Evolutionary conservation across 2,888 invertebrate species (phyloP).

Genomic region (Phania funesta): DNA sequence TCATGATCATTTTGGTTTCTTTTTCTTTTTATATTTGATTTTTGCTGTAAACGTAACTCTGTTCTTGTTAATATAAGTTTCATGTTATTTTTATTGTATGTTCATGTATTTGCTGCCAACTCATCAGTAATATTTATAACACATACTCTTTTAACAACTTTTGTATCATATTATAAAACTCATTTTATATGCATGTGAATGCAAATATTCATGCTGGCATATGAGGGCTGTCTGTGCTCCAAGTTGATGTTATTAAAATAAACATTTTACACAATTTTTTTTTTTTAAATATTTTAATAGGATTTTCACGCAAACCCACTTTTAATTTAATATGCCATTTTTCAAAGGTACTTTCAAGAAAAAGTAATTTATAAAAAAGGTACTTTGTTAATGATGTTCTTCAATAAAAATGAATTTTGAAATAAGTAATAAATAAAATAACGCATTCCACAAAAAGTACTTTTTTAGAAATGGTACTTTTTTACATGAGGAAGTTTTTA

Average conservation of each 20-base stretch:
- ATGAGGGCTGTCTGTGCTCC: neutral
- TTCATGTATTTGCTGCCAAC: conserved; percentile 35
- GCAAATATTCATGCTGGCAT: neutral
- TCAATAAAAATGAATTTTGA: too few species aligned
- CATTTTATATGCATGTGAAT: neutral
- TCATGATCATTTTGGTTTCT: neutral
- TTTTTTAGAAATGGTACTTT: too few species aligned
- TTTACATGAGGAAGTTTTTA: too few species aligned
- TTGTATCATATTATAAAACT: conserved; percentile 21
- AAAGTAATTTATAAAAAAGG: neutral
- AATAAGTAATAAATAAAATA: too few species aligned
- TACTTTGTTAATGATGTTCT: too few species aligned
- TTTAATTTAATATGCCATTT: too few species aligned
- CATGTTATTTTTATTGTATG: conserved; percentile 18
- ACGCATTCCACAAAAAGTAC: too few species aligned
- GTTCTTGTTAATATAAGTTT: conserved; percentile 12
- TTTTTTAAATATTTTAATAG: neutral
- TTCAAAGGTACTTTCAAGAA: too few species aligned
- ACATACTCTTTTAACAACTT: conserved; percentile 41
- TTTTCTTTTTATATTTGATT: neutral
- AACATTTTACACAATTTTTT: too few species aligned
- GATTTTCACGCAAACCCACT: too few species aligned
- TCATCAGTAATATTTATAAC: conserved; percentile 56
- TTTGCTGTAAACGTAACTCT: conserved; percentile 5
- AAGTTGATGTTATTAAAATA: too few species aligned